Base-by-base conservation (phyloP, 2,113 vertebrate genomes). In the Pseudorhombus dupliciocellatus region DNA sequence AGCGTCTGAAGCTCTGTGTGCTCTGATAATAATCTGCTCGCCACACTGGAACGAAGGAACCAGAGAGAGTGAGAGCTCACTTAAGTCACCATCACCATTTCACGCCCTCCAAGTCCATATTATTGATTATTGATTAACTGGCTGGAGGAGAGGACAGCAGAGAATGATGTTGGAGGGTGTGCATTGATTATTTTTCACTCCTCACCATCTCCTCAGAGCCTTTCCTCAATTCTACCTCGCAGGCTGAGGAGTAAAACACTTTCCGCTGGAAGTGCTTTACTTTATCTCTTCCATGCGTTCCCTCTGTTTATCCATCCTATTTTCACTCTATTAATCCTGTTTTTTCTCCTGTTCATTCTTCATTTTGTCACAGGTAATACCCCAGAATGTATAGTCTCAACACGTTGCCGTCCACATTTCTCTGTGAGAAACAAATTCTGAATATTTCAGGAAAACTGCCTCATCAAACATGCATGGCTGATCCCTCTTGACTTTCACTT, bases 121-220 rank as follows among this genome's bases (percentile, higher is more conserved):
- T 50, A 84, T 26, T 74, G 63, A 83, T 84, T 75, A 83, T 77
- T 81, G 82, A 85, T 75, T 22, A n/a, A 59, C 34, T 34, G 26
- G 15, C 28, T 54, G 25, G 18, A 69, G 18, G 34, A 70, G 31
- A 60, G 58, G 53, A 21, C 37, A 37, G 30, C n/a, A 55, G 30
- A 53, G n/a, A 79, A 55, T 75, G 56, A 70, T 48, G 64, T 20
- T 15, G 50, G 46, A 61, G 48, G 2, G 15, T 44, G 15, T 31
- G 0, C 8, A 68, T 68, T 24, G 68, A 88, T 75, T 67, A 4
- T n/a, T 72, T 66, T 75, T 53, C 66, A 58, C 44, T 73, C 61
- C 2, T 20, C n/a, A 30, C 22, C 55, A 21, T 70, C 40, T 5
- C 31, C 58, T 67, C 28, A 14, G 58, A 55, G n/a, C n/a, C 22